phyloP scores from a whole-genome alignment of 2,113 vertebrate species.

The Sigmodon hispidus region DNA sequence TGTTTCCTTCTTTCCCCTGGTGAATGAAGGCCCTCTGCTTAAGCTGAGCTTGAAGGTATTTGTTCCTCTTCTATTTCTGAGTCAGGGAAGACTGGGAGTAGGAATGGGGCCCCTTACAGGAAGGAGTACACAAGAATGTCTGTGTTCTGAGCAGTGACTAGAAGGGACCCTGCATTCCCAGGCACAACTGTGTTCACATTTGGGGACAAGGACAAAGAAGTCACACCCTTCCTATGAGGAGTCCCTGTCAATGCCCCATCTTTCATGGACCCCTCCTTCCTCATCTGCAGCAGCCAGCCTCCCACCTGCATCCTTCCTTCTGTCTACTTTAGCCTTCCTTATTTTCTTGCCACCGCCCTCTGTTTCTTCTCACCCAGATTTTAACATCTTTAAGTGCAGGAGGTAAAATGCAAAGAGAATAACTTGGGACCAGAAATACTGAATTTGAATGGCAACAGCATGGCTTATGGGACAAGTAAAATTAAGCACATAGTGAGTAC shows the following conservation, averaged over 20 bases:
- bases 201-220: not conserved
- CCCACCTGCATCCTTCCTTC: not conserved
- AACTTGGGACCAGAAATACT: not conserved
- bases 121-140: not conserved
- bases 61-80: not conserved
- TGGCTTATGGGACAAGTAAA: not conserved
- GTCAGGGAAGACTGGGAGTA: not conserved
- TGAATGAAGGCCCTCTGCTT: not conserved
- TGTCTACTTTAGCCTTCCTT: not conserved
- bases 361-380: not conserved
- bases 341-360: not conserved
- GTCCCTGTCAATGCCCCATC: rapidly evolving
- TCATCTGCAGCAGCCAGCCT: not conserved
- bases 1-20: not conserved
- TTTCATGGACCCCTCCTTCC: rapidly evolving
- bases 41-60: not conserved
- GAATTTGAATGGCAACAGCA: not conserved
- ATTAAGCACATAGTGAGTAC: not conserved
- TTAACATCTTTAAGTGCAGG: not conserved
- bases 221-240: rapidly evolving
- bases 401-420: not conserved
- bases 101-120: not conserved
- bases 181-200: not conserved
- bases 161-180: too few relatives aligned
- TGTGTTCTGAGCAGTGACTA: not conserved